Evolutionary conservation across 2,113 vertebrate genomes (phyloP).

Genomic region (Pteropus alecto): DNA sequence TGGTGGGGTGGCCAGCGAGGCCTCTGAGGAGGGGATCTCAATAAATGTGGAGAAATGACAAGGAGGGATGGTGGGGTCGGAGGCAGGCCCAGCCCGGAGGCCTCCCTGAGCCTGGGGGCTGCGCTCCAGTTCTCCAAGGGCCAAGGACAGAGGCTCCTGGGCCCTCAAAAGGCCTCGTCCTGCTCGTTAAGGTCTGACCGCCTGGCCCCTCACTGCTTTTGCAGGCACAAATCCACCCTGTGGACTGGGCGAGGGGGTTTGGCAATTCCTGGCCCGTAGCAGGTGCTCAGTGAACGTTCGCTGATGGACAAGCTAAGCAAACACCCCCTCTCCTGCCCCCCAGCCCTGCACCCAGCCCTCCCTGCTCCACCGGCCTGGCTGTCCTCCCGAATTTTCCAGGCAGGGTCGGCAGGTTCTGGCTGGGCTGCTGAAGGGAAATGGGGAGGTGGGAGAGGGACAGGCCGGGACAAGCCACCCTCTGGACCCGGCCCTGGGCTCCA

Average conservation of each 20-base stretch:
- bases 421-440: not conserved
- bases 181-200: fast-evolving
- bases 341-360: not conserved
- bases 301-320: not conserved
- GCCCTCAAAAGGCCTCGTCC: not conserved
- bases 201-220: no score
- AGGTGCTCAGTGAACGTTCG: not conserved
- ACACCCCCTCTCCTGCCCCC: not conserved
- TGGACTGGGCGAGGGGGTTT: not conserved
- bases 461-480: no score
- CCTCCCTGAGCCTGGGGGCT: not conserved
- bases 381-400: not conserved
- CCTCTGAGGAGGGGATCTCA: not conserved
- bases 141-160: not conserved
- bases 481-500: not conserved
- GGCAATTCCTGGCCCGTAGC: not conserved
- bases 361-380: not conserved
- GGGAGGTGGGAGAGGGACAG: not conserved
- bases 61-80: not conserved
- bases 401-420: not conserved
- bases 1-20: not conserved
- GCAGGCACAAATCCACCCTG: not conserved
- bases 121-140: no score
- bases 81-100: not conserved
- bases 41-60: not conserved